Conservation (phyloP, 2,888 invertebrate genomes). For the Liodrosophila aerea region DNA sequence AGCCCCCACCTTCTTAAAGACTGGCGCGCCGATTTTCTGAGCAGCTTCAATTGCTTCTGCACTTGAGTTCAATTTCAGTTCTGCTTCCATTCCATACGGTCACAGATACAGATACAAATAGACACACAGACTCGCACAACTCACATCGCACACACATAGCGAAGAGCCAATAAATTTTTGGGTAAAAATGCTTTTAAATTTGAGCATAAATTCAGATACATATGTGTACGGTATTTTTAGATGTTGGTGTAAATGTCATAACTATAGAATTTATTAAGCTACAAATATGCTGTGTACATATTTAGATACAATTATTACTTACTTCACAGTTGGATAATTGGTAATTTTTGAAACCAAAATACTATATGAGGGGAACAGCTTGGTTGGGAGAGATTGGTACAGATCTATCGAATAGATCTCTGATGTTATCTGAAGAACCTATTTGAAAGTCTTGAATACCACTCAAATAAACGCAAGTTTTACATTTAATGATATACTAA, state of each 20-base stretch:
- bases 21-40: conserved; percentile 44
- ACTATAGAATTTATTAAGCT: conserved; percentile 75
- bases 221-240: conserved; percentile 27
- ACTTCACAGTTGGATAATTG: conserved; percentile 42
- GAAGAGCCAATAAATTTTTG: conserved; percentile 37
- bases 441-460: no score
- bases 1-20: conserved; percentile 25
- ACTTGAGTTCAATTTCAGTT: conserved; percentile 76
- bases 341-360: no score
- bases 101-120: conserved; percentile 15
- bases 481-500: no score
- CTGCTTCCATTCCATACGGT: conserved; percentile 8
- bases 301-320: conserved; percentile 68
- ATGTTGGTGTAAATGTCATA: conserved; percentile 62
- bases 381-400: no score
- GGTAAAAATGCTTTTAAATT: conserved; percentile 63
- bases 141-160: no score
- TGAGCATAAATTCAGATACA: conserved; percentile 3
- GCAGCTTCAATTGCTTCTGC: conserved; percentile 72
- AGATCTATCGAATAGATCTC: no score
- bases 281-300: conserved; percentile 69
- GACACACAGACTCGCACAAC: conserved; percentile 16
- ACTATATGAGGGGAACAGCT: no score
- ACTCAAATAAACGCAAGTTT: no score
- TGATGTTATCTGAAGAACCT: no score